Base-by-base conservation (phyloP, 2,888 invertebrate species). In the Lymantria dispar region DNA sequence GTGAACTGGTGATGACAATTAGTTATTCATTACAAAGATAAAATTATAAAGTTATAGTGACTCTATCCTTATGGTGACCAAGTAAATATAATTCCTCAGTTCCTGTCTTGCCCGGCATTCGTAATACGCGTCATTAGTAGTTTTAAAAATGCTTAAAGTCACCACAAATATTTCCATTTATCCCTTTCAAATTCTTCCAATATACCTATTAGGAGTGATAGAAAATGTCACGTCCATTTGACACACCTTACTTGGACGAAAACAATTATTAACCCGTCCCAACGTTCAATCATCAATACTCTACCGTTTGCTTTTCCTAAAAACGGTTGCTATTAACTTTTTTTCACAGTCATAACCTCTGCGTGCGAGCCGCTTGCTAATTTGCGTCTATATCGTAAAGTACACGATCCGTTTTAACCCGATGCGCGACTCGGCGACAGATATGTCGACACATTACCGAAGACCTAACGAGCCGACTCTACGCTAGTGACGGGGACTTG, bases 381-480 rank as follows among this genome's bases (percentile, higher is more conserved):
- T 74, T 70, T 72, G 68, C 64, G 67, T 65, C 65, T 62, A 70
- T 74, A 71, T 76, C 68, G 62, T 72, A 74, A 76, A 74, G 68
- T 62, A 67, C 63, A 55, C 55, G 60, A 54, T 58, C 54, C 58
- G 61, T 64, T 63, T 60, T 62, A 22, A 60, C 58, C 62, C 61
- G 54, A 58, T 58, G 62, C 60, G 64, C 60, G 55, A 68, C 62
- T 68, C 53, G 72, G 72, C 66, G 77, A 78, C 80, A 76, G 74
- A 70, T 71, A 76, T 76, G 80, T 78, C 76, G 77, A 78, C 80
- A 78, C 78, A 76, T 80, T 76, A 73, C 74, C 64, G 65, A 65
- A 67, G 66, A 70, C 67, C 72, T 81, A 80, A 81, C 80, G 79
- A 80, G 78, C 75, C 62, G 62, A 56, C 65, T 63, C 54, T 56